phyloP scores from a whole-genome alignment of 1,140 invertebrate species.

The Harpegnathos saltator region DNA sequence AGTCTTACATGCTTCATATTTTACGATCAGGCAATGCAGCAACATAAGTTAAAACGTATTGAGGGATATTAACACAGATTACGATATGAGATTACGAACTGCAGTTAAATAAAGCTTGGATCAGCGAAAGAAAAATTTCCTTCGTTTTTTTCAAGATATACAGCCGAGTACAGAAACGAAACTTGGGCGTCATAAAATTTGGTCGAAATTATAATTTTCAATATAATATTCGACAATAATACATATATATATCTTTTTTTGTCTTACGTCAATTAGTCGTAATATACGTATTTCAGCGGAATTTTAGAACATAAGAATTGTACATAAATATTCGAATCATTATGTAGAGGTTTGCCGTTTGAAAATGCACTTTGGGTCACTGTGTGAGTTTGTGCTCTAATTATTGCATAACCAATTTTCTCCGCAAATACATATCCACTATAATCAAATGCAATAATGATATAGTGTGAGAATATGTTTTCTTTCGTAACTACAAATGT shows the following conservation, averaged over 20 bases:
- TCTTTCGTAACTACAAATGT: background rate
- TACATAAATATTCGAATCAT: background rate
- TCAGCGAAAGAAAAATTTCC: background rate
- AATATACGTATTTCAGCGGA: background rate
- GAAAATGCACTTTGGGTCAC: background rate
- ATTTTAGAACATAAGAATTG: background rate
- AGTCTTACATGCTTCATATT: conserved; percentile 42
- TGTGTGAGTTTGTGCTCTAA: background rate
- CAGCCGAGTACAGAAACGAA: too few relatives aligned
- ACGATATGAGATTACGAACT: background rate
- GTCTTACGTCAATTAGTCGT: background rate
- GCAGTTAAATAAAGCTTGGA: background rate
- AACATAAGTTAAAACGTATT: background rate
- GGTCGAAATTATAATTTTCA: too few relatives aligned
- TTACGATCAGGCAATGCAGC: background rate
- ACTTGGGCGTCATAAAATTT: too few relatives aligned
- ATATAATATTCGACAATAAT: background rate
- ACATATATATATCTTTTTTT: conserved; percentile 22
- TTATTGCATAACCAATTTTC: background rate
- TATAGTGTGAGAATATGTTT: background rate
- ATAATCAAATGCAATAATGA: background rate
- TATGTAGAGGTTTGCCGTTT: background rate
- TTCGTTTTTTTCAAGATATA: background rate
- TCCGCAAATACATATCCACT: background rate
- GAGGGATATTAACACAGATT: background rate